phyloP scores from a whole-genome alignment of 2,888 invertebrate species.

The Mesorhabditis spiculigera region DNA sequence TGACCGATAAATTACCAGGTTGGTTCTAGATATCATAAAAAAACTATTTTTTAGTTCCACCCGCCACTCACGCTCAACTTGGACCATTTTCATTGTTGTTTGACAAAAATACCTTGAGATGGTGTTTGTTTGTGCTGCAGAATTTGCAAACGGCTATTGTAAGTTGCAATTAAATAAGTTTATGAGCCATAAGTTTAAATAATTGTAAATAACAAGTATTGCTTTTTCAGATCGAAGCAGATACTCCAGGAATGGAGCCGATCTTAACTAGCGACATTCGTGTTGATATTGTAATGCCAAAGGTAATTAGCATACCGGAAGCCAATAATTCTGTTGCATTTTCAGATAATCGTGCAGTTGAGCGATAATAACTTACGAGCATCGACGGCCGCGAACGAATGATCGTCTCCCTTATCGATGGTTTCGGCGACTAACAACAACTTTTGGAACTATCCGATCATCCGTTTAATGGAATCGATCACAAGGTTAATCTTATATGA shows the following conservation, averaged over 20 bases:
- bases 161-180: constrained; percentile 7
- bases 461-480: too few relatives aligned
- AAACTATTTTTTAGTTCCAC: constrained; percentile 73
- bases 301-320: constrained; percentile 66
- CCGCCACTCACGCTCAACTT: constrained; percentile 83
- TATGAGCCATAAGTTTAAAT: not conserved
- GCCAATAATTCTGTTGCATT: not conserved
- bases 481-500: too few relatives aligned
- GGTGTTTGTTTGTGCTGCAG: constrained; percentile 88
- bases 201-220: constrained; percentile 1
- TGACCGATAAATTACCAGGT: constrained; percentile 62
- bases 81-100: constrained; percentile 84
- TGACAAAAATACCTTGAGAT: constrained; percentile 82
- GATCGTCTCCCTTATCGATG: constrained; percentile 19
- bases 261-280: constrained; percentile 73
- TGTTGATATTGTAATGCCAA: constrained; percentile 87
- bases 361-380: constrained; percentile 20
- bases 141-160: constrained; percentile 73
- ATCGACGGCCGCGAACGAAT: constrained; percentile 24
- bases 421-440: constrained; percentile 12
- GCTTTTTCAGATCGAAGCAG: constrained; percentile 15
- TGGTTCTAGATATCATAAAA: constrained; percentile 8
- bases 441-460: not conserved
- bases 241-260: constrained; percentile 6
- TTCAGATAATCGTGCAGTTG: constrained; percentile 22